Conservation (phyloP, 2,888 invertebrate genomes). For the Beris morrisii region DNA sequence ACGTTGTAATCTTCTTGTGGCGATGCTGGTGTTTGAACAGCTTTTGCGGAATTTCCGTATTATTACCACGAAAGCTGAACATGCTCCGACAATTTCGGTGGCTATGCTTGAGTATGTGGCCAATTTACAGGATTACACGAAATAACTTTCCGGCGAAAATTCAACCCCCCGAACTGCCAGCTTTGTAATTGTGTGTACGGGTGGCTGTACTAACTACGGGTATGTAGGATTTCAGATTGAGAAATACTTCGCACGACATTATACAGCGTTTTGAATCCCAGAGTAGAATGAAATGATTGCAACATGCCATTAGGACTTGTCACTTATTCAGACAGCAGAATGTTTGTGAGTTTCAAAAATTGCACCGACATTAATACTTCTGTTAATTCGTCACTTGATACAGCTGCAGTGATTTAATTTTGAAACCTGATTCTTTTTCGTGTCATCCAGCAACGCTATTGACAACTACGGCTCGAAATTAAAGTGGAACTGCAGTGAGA, state of each 20-base stretch:
- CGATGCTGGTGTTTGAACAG: conserved; percentile 30
- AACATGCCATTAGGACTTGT: too few species aligned
- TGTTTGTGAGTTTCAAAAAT: too few species aligned
- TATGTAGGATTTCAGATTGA: conserved; percentile 4
- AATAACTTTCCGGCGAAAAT: conserved; percentile 35
- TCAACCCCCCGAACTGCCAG: not conserved
- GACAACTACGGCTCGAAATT: too few species aligned
- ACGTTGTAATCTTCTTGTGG: conserved; percentile 35
- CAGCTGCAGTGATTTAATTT: too few species aligned
- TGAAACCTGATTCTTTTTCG: too few species aligned
- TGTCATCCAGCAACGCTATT: too few species aligned
- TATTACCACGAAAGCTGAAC: conserved; percentile 23
- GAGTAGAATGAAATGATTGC: not conserved
- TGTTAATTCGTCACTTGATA: too few species aligned
- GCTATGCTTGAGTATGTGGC: conserved; percentile 37
- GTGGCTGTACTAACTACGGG: conserved; percentile 19
- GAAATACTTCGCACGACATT: not conserved
- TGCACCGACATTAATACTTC: too few species aligned
- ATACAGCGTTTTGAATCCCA: conserved; percentile 4
- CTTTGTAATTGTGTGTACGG: not conserved
- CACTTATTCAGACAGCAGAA: too few species aligned
- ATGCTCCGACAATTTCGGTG: not conserved
- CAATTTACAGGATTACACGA: conserved; percentile 39
- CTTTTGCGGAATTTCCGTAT: conserved; percentile 35
- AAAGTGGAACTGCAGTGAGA: too few species aligned